Base-by-base conservation (phyloP, 2,797 vertebrate genomes). In the Lagorchestes hirsutus region DNA sequence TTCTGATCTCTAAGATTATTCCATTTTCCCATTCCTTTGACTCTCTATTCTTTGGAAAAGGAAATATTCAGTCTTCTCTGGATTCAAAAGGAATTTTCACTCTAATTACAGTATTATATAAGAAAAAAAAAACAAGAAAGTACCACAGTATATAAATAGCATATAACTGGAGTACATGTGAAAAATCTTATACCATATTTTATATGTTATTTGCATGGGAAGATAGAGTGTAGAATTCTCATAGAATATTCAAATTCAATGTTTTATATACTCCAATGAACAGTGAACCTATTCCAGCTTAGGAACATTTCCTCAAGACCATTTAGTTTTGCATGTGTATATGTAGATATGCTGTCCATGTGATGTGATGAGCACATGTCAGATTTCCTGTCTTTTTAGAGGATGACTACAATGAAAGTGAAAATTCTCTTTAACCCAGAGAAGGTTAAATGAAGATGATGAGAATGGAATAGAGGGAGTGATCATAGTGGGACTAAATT, bases 111-210 rank as follows among this genome's bases (percentile, higher is more conserved):
- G 57, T 50, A 74, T 3, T 54, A 8, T 52, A 52, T 8, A 28
- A 55, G 94, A 87, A 50, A 92, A 96, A 97, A 95, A 62, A 52
- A 95, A 90, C 90, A 67, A 55, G 6, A 4, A 95, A 92, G 1
- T 34, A 0, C 31, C 91, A 52, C 2, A 58, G 91, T 46, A 5
- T 12, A 94, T 58, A 91, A 56, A 1, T 92, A 87, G 57, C 55
- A 94, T 18, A 90, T 3, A 18, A 16, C 22, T 82, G 14, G 50
- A 9, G 87, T 14, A 94, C 1, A 9, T 14, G 14, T 82, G 29
- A 90, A 9, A 94, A 92, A 95, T 93, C 3, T 27, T 11, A 27
- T 29, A 91, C 92, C 22, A 55, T 92, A 52, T 4, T 93, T 90
- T 27, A 16, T 82, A 54, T 93, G 14, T 40, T 24, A 91, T 56